These are phyloP conservation scores for Sebastes nivosus DNA, from an alignment of 2,797 vertebrate species.

Conservation along the genomic window DNA sequence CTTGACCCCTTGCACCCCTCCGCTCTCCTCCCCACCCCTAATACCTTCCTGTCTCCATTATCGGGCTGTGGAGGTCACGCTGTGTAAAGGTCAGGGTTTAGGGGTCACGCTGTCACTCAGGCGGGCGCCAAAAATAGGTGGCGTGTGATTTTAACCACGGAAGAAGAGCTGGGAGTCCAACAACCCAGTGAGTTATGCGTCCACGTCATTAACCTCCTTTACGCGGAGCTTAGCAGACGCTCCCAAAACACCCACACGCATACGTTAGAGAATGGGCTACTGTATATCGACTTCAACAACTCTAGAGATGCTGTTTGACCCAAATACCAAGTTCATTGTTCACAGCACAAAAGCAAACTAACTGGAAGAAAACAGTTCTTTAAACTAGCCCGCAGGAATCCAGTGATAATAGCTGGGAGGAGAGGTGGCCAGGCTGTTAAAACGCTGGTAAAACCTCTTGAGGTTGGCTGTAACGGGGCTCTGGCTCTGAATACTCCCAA, in stretches of 20 bases:
- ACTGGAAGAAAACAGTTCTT: conserved; percentile 63
- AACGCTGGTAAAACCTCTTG: conserved; percentile 58
- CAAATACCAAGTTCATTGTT: conserved; percentile 66
- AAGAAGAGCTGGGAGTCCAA: conserved; percentile 58
- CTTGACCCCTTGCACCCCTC: conserved; percentile 76
- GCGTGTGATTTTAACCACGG: conserved; percentile 75
- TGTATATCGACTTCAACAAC: conserved; percentile 32
- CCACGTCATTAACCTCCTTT: conserved; percentile 46
- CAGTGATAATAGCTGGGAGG: conserved; percentile 57
- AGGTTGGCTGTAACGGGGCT: conserved; percentile 18
- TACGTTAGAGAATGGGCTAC: conserved; percentile 17
- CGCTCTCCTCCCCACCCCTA: conserved; percentile 63
- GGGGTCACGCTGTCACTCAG: conserved; percentile 77
- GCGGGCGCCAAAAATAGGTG: conserved; percentile 77
- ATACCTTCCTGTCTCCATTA: conserved; percentile 87
- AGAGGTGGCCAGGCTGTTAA: conserved; percentile 67
- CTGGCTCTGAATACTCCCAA: conserved; percentile 20
- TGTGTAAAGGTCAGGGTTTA: conserved; percentile 79
- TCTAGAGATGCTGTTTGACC: conserved; percentile 46
- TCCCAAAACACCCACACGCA: conserved; percentile 14
- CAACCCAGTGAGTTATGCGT: conserved; percentile 58
- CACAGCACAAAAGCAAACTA: conserved; percentile 51
- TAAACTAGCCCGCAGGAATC: conserved; percentile 73
- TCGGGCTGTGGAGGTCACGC: conserved; percentile 64
- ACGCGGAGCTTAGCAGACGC: neutral